These are phyloP conservation scores for Brachirus orientalis DNA, from an alignment of 2,113 vertebrate genomes.

Conservation along the genomic window DNA sequence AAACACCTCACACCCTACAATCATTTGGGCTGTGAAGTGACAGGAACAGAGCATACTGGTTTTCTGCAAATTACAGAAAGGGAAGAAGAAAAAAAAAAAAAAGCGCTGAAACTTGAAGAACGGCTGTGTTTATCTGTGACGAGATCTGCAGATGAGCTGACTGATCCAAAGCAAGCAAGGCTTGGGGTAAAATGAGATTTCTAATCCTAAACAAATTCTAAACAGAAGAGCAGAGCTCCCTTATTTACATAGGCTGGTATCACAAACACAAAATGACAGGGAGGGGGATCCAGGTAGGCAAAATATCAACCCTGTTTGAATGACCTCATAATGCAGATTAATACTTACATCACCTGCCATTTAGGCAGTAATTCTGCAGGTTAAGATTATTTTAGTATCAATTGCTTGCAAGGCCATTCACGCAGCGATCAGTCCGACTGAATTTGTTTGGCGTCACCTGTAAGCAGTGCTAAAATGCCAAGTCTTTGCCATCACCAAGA, in stretches of 20 bases:
- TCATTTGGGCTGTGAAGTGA: constrained; percentile 49
- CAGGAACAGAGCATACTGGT: constrained; percentile 54
- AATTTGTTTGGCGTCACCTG: constrained; percentile 36
- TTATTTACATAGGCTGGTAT: constrained; percentile 74
- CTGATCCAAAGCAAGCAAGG: constrained; percentile 77
- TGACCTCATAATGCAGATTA: constrained; percentile 73
- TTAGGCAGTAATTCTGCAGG: constrained; percentile 65
- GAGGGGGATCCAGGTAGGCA: constrained; percentile 54
- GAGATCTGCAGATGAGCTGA: constrained; percentile 78
- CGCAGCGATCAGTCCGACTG: constrained; percentile 51
- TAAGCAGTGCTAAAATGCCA: constrained; percentile 59
- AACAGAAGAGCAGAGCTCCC: constrained; percentile 68
- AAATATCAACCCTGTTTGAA: constrained; percentile 77
- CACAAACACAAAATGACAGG: constrained; percentile 72
- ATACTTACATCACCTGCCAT: constrained; percentile 68
- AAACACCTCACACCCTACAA: not conserved
- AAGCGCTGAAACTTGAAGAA: constrained; percentile 67
- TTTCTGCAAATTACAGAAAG: constrained; percentile 63
- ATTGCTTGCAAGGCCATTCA: constrained; percentile 49
- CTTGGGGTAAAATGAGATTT: constrained; percentile 76
- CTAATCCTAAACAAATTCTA: constrained; percentile 78
- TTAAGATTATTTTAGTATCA: constrained; percentile 71
- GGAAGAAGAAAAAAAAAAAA: constrained; percentile 25
- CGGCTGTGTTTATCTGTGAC: constrained; percentile 63
- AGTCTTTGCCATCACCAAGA: constrained; percentile 32